Percentiles rank a stretch among this genome's conserved stretches.
Evolutionary conservation across 2,113 vertebrate genomes (phyloP).

Genomic region (Microtus ochrogaster): DNA sequence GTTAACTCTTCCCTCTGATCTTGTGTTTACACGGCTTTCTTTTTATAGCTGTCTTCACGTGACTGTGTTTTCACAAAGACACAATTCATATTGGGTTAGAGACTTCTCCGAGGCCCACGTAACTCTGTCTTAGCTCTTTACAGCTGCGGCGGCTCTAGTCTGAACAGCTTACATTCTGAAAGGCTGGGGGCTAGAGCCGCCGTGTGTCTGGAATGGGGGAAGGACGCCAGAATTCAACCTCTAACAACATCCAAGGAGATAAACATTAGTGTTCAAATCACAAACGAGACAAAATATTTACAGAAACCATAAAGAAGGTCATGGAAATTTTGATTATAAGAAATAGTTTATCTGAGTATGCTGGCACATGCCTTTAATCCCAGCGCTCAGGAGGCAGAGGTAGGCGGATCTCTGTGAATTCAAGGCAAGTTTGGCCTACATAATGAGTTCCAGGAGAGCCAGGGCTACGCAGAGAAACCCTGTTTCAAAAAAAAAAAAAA

Average conservation of each 20-base stretch:
- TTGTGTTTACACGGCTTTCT: neutral
- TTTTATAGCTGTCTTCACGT: neutral
- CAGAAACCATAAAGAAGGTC: neutral
- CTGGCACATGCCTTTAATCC: accelerated
- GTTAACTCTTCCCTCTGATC: neutral
- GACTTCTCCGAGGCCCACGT: neutral
- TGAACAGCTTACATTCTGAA: constrained; percentile 18
- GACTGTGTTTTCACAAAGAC: neutral
- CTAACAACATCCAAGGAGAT: neutral
- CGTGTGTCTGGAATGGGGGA: neutral
- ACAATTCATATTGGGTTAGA: neutral
- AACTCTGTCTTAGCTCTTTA: neutral
- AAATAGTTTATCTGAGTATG: neutral
- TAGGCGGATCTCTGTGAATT: neutral
- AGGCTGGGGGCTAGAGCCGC: neutral
- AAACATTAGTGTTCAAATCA: neutral
- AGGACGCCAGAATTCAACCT: neutral
- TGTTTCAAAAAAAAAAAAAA: neutral
- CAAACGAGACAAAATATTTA: neutral
- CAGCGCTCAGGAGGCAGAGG: neutral
- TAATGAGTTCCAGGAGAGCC: neutral
- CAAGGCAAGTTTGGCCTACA: neutral
- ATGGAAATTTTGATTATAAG: neutral
- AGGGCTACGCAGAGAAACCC: neutral
- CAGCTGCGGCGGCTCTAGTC: neutral